Evolutionary conservation across 2,113 vertebrate species (phyloP), one percentile per base, ranked within the genome.

Genomic region (Oreochromis niloticus): DNA sequence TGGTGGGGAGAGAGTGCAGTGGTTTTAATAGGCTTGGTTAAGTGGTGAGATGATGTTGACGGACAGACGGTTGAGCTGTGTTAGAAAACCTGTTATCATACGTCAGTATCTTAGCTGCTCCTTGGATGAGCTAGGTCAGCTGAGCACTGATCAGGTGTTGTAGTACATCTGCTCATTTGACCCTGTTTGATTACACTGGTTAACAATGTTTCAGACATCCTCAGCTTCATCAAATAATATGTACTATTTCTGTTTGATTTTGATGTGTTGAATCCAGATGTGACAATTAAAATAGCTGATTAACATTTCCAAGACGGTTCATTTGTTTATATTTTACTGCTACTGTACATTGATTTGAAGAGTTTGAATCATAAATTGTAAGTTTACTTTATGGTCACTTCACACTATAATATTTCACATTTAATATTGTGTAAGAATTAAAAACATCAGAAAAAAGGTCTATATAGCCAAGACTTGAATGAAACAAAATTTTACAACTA

Each of bases 391-490:
- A 12, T 36, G 32, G 9, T 36, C 32, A 12, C 17, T n/a, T 39
- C 34, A 22, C 34, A 41, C 3, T 11, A 41, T 68, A 2, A 43
- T 71, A 66, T 66, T 66, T 39, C 61, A n/a, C 17, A 17, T 66
- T 39, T 39, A 66, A 39, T 7, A 66, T 66, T 39, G 39, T 66
- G 32, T 66, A 66, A 66, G 32, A 66, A 66, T 66, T 66, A 7
- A 66, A 66, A 66, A n/a, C 16, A 3, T 39, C 32, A 39, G 61
- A n/a, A n/a, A 19, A 63, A 36, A 36, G 6, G 32, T 63, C 59
- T 4, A 1, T 36, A 63, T 63, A 63, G 2, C 32, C 0, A 6
- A 66, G 17, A 66, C 32, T 66, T 0, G 32, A 66, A 0, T 36
- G 61, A 66, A 66, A n/a, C 17, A 36, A 66, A 36, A 36, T 7